phyloP scores from a whole-genome alignment of 2,113 vertebrate species.

The Psettodes erumei region DNA sequence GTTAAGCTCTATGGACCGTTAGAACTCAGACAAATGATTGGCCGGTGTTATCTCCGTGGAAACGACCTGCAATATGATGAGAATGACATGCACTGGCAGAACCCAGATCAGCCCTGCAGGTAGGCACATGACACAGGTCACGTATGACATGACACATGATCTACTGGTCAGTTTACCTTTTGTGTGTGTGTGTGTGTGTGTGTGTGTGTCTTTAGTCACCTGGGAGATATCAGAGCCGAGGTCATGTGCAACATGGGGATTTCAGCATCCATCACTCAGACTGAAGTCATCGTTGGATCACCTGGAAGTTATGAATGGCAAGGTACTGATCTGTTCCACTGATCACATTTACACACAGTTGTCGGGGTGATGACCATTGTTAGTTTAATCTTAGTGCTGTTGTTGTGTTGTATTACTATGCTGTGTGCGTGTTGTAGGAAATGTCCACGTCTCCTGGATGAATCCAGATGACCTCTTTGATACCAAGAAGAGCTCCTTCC shows the following conservation, averaged over 20 bases:
- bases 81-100: slow-evolving; percentile 69
- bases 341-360: too few species aligned
- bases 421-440: slow-evolving; percentile 52
- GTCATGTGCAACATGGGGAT: slow-evolving; percentile 93
- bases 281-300: slow-evolving; percentile 85
- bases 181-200: slow-evolving; percentile 20
- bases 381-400: background rate
- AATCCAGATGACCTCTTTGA: slow-evolving; percentile 44
- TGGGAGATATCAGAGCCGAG: slow-evolving; percentile 75
- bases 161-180: background rate
- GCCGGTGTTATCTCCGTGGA: slow-evolving; percentile 89
- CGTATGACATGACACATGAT: background rate
- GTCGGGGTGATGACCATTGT: background rate
- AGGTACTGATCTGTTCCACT: too few species aligned
- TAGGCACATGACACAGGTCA: slow-evolving; percentile 7
- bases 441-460: slow-evolving; percentile 71
- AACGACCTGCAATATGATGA: slow-evolving; percentile 82
- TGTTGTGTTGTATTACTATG: background rate
- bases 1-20: slow-evolving; percentile 79
- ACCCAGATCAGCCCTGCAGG: slow-evolving; percentile 70
- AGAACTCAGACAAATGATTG: slow-evolving; percentile 89
- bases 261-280: slow-evolving; percentile 85
- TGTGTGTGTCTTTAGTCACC: slow-evolving; percentile 75
- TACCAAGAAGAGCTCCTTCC: slow-evolving; percentile 35
- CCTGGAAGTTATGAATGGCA: slow-evolving; percentile 93